phyloP scores from a whole-genome alignment of 1,140 invertebrate genomes.

The Mylabris phalerata region DNA sequence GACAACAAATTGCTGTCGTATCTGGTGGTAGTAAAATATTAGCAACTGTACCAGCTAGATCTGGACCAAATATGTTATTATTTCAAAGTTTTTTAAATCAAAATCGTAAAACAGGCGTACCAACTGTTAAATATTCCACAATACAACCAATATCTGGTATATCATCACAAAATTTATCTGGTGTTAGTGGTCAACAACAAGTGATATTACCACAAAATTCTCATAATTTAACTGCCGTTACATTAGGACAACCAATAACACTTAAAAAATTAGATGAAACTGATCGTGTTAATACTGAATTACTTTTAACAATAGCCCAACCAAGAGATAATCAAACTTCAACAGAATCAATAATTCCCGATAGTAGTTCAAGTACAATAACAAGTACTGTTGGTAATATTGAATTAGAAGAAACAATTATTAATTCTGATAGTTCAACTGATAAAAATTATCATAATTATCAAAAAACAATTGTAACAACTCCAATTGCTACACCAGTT shows the following conservation, averaged over 20 bases:
- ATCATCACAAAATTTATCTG: conserved; percentile 32
- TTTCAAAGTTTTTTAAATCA: conserved; percentile 51
- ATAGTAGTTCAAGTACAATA: conserved; percentile 34
- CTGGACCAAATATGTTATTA: conserved; percentile 47
- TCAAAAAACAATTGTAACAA: conserved; percentile 26
- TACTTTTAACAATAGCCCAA: conserved; percentile 37
- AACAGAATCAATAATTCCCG: conserved; percentile 26
- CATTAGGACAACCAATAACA: conserved; percentile 37
- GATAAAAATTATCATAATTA: conserved; percentile 26
- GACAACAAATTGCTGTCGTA: conserved; percentile 63
- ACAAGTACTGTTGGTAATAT: conserved; percentile 23
- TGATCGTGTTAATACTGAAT: conserved; percentile 32
- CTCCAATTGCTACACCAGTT: conserved; percentile 38
- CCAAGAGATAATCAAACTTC: conserved; percentile 28
- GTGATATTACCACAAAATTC: conserved; percentile 35
- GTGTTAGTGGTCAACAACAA: conserved; percentile 34
- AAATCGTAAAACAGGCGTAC: conserved; percentile 40
- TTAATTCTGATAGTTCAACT: conserved; percentile 16
- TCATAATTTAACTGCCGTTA: conserved; percentile 33
- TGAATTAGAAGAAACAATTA: conserved; percentile 23
- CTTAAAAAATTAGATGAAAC: conserved; percentile 37
- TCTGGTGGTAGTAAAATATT: conserved; percentile 60
- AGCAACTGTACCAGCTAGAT: conserved; percentile 53
- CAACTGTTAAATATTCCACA: conserved; percentile 47
- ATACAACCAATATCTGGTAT: conserved; percentile 43